phyloP scores from a whole-genome alignment of 2,888 invertebrate genomes.

The Acanthopleura granulata region DNA sequence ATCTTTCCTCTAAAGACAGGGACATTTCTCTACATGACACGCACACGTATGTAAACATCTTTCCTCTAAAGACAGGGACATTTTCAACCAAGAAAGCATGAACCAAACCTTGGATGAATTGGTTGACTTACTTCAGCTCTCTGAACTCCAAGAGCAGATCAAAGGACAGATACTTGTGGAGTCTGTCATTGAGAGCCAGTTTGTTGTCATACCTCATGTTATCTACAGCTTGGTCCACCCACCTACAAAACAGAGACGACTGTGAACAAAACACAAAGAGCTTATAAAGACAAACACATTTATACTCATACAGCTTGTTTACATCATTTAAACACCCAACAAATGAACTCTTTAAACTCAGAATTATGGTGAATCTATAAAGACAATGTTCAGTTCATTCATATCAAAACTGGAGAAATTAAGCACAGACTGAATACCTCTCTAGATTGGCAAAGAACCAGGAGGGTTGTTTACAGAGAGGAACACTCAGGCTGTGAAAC shows the following conservation, averaged over 20 bases:
- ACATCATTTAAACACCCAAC: too few species aligned
- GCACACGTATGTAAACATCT: too few species aligned
- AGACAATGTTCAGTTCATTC: too few species aligned
- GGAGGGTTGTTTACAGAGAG: conserved; percentile 93
- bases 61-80: too few species aligned
- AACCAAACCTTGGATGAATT: too few species aligned
- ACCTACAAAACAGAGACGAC: neutral
- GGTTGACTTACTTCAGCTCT: conserved; percentile 43
- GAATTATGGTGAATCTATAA: too few species aligned
- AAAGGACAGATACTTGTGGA: conserved; percentile 38
- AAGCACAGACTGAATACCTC: neutral
- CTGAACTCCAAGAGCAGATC: conserved; percentile 42
- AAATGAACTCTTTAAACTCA: too few species aligned
- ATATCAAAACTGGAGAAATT: too few species aligned
- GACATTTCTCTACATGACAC: too few species aligned
- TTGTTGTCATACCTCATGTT: neutral
- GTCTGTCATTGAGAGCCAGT: conserved; percentile 22
- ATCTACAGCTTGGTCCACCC: neutral
- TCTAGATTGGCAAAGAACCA: neutral
- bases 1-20: too few species aligned
- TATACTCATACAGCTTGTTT: too few species aligned
- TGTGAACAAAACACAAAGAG: neutral
- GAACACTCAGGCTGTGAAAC: conserved; percentile 90
- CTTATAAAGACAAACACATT: neutral
- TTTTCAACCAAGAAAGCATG: too few species aligned